Evolutionary conservation across 2,888 invertebrate genomes (phyloP), one percentile per base, ranked within the genome.

Genomic region (Lapara coniferarum): DNA sequence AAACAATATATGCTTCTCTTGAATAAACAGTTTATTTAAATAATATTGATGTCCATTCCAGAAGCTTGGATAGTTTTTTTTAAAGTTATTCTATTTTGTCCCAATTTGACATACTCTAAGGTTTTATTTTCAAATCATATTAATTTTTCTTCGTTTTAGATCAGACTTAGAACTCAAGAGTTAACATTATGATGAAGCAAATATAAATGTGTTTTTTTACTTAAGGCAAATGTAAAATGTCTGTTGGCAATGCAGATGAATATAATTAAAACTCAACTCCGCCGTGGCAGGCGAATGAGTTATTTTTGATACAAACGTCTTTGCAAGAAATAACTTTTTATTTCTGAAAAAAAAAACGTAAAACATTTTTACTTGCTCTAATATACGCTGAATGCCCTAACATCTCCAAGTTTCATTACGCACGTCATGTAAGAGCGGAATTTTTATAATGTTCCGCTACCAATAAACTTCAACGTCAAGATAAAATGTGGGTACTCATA

Each of bases 191-290:
- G 12, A 51, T 51, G 7, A 63, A 49, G 37, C 19, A 16, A 7
- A 63, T 46, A 49, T 16, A 63, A 19, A 19, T 46, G 19, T 19
- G 16, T 46, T 68, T 16, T 68, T 58, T 71, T 69, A 19, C 69
- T 70, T 76, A 68, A 59, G 13, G 63, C 76, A 77, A 79, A 78
- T 75, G 71, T 75, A 71, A 73, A 72, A 75, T 75, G 77, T 76
- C 72, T 63, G 78, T 83, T 85, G 81, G 82, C 84, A 82, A 76
- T 81, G 79, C 81, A 82, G 74, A 81, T 77, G 75, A 78, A 76
- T 83, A 81, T 81, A 82, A 85, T 83, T 81, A 82, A 81, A 80
- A 74, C 70, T 73, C 77, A 74, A 73, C 78, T 68, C 58, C 30
- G 37, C 59, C 14, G 71, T 75, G 75, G 78, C 79, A 78, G 75